Base-by-base conservation (phyloP, 2,888 invertebrate genomes). In the Chrysina gloriosa region DNA sequence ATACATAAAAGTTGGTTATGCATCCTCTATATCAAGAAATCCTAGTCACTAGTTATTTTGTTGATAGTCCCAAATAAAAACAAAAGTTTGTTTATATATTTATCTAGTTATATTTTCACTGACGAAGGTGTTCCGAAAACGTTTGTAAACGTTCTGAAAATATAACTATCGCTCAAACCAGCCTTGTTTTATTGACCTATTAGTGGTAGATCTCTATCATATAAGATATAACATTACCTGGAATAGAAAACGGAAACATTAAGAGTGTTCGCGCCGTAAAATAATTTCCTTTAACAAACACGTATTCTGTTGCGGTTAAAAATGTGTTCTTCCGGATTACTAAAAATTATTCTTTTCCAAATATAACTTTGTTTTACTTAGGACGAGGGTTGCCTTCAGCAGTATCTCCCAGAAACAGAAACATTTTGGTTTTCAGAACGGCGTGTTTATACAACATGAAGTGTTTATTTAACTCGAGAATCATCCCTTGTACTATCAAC, bases 401-500 rank as follows among this genome's bases (percentile, higher is more conserved):
- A 47, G 65, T 54, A 65, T 54, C 65, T 50, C 63, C 54, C 67
- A 63, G 50, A 71, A 72, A 71, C 67, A 52, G 72, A 73, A 72
- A 73, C 73, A 72, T 72, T 73, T 67, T 69, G 73, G 72, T 74
- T 72, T 72, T 68, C 67, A 68, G 67, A 74, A 74, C 72, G 71
- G 72, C 61, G 68, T 76, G 75, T 76, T 76, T 74, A 69, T 72
- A 73, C 69, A 73, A 74, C 70, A 70, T 27, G 65, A 73, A 73
- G 75, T 75, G 73, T 74, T 75, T 75, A 73, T 74, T 75, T 75
- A 74, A 74, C 75, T 74, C 70, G 71, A 71, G 72, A 75, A 73
- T 72, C 72, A 75, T 72, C 63, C 63, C 67, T 63, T 54, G 52
- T 29, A 71, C 72, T 74, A 73, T 71, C 72, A 67, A 70, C 67